Evolutionary conservation across 2,113 vertebrate genomes (phyloP), one percentile per base, ranked within the genome.

Genomic region (Ophthalmotilapia sp.): DNA sequence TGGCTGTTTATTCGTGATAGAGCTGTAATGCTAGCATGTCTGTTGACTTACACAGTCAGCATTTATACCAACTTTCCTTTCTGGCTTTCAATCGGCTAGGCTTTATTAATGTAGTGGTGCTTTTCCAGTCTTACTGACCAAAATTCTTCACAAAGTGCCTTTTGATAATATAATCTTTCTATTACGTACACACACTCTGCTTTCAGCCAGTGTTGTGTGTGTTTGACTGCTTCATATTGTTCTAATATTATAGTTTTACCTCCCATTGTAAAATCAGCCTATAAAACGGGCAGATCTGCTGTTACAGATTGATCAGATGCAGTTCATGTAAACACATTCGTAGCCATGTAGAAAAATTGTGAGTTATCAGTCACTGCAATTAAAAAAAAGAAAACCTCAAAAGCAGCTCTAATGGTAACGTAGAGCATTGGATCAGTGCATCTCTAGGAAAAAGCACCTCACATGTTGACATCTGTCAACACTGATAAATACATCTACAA

Each of bases 401-500:
- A n/a, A 45, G 55, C 53, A 17, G 51, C 9, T 49, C 11, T 68
- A 36, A 53, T 33, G 38, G 11, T 21, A 49, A 65, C 7, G 58
- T 51, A 33, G n/a, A 29, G 60, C 49, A 33, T 68, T 29, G 10
- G 47, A 79, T 56, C 17, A 10, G 79, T 40, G 82, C 88, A 81
- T 83, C 73, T 23, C 23, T 23, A 8, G 7, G 53, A 85, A 29
- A 86, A 85, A 81, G 70, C 80, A 88, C 81, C 56, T 53, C 7
- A 85, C 55, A 58, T 31, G 42, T 12, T 19, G 17, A 86, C n/a
- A 7, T 7, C n/a, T 40, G 21, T 51, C 42, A 11, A 7, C 49
- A 82, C 12, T 33, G 83, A 86, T 91, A 90, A 87, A 93, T 91
- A 93, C 33, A 70, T 26, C 70, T 68, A 85, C 54, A 91, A 93